Conservation (phyloP, 2,888 invertebrate species). For the Thecophora atra region DNA sequence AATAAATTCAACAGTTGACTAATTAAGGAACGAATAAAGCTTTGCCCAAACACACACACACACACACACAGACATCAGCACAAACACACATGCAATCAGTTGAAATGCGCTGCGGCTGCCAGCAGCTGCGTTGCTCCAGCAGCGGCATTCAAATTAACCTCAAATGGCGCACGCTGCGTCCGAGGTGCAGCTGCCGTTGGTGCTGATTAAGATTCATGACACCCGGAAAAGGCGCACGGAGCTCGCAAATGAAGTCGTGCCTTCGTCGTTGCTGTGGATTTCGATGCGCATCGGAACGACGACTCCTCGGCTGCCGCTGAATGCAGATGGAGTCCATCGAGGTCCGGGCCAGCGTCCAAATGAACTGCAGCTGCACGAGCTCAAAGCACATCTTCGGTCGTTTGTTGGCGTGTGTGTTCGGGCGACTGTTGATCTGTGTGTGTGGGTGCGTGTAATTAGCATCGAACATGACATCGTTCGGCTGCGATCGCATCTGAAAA, state of each 20-base stretch:
- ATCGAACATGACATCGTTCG: slow-evolving; percentile 16
- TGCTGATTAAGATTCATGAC: slow-evolving; percentile 59
- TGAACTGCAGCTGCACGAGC: not conserved
- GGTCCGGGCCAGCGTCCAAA: not conserved
- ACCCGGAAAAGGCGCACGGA: slow-evolving; percentile 50
- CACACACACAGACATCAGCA: slow-evolving; percentile 10
- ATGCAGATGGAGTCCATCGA: not conserved
- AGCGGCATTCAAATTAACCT: slow-evolving; percentile 5
- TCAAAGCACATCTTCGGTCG: not conserved
- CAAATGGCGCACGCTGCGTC: not conserved
- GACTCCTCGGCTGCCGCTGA: not conserved
- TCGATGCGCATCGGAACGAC: not conserved
- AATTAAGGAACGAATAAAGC: not conserved
- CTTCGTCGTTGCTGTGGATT: slow-evolving; percentile 48
- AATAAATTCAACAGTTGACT: not conserved
- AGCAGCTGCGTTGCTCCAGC: not conserved
- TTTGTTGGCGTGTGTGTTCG: not conserved
- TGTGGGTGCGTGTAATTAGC: slow-evolving; percentile 50
- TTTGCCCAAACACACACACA: not conserved
- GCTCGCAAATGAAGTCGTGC: not conserved
- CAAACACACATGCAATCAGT: slow-evolving; percentile 4
- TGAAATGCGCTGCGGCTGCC: not conserved
- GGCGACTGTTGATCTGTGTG: slow-evolving; percentile 37
- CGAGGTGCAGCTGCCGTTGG: not conserved
- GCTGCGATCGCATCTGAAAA: not conserved